Conservation (phyloP, 2,113 vertebrate species). For the Oncorhynchus gorbuscha region DNA sequence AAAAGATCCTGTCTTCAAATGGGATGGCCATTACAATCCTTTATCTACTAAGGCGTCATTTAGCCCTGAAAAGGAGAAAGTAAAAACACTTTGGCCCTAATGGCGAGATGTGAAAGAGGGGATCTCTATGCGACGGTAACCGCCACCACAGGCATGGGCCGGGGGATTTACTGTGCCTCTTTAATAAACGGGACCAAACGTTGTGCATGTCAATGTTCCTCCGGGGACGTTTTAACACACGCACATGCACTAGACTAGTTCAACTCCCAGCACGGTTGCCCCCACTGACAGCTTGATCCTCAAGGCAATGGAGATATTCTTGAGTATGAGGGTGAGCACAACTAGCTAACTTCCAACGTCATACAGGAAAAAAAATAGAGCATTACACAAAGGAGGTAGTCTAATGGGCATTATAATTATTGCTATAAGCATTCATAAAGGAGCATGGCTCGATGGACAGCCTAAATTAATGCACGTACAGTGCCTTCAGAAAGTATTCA, state of each 20-base stretch:
- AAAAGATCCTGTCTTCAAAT: slow-evolving; percentile 56
- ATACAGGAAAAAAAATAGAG: too few relatives aligned
- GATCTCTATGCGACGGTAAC: slow-evolving; percentile 49
- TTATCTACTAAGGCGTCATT: slow-evolving; percentile 67
- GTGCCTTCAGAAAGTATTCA: too few relatives aligned
- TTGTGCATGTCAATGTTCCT: slow-evolving; percentile 53
- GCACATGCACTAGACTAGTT: slow-evolving; percentile 7
- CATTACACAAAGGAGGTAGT: too few relatives aligned
- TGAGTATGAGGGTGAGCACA: too few relatives aligned
- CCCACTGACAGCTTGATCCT: too few relatives aligned
- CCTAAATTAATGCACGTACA: too few relatives aligned
- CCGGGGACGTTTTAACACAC: slow-evolving; percentile 44
- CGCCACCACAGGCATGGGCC: slow-evolving; percentile 42
- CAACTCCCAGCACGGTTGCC: too few relatives aligned
- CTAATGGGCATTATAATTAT: too few relatives aligned
- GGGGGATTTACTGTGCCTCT: slow-evolving; percentile 58
- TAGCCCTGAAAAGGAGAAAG: slow-evolving; percentile 51
- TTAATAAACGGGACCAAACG: slow-evolving; percentile 66
- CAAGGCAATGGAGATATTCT: too few relatives aligned
- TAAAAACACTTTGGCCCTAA: slow-evolving; percentile 48
- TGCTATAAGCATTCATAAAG: too few relatives aligned
- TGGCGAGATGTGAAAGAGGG: slow-evolving; percentile 46
- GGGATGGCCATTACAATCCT: slow-evolving; percentile 66
- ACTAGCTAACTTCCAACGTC: too few relatives aligned
- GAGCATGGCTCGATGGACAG: too few relatives aligned